Base-by-base conservation (phyloP, 2,797 vertebrate genomes). In the Arnoldichthys spilopterus region DNA sequence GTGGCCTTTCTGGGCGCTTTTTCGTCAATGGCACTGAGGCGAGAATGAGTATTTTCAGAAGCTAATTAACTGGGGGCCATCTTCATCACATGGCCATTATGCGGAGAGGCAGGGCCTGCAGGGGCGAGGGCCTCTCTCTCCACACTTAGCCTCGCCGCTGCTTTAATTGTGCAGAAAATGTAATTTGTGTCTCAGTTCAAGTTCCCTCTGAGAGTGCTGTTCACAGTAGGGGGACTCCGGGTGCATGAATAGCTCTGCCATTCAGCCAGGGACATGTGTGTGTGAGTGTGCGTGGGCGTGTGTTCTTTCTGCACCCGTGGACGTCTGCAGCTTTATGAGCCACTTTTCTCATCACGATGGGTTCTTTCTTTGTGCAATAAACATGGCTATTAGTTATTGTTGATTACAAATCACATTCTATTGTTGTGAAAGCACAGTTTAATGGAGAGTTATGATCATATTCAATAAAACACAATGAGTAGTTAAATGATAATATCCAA, bases 101-200 rank as follows among this genome's bases (percentile, higher is more conserved):
- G 83, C 86, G 84, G 87, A 84, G 87, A 88, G 87, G 91, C 89
- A 88, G 82, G 88, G 82, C 83, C 90, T 85, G 87, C 90, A 90
- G 91, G 87, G 89, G 90, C 89, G 87, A 89, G 69, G 84, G 84
- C 88, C 88, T 87, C 88, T 90, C 89, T 90, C 90, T 89, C 90
- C 89, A 89, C 90, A 92, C 91, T 93, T 91, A 92, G 91, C 91
- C 79, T 63, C 81, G 91, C 90, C 88, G 86, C 89, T 89, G 90
- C 93, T 92, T 93, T 94, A 93, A 94, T 93, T 94, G 94, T 93
- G 93, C 92, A 93, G 92, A 94, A 94, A 94, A 94, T 94, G 93
- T 93, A 91, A 94, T 94, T 94, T 93, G 92, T 92, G 91, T 90
- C 91, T 90, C 87, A 83, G 92, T 91, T 90, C 92, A 88, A 92